Percentiles rank a stretch among this genome's conserved stretches.
These are phyloP conservation scores for Pampus argenteus DNA, from an alignment of 2,797 vertebrate species.

Conservation along the genomic window DNA sequence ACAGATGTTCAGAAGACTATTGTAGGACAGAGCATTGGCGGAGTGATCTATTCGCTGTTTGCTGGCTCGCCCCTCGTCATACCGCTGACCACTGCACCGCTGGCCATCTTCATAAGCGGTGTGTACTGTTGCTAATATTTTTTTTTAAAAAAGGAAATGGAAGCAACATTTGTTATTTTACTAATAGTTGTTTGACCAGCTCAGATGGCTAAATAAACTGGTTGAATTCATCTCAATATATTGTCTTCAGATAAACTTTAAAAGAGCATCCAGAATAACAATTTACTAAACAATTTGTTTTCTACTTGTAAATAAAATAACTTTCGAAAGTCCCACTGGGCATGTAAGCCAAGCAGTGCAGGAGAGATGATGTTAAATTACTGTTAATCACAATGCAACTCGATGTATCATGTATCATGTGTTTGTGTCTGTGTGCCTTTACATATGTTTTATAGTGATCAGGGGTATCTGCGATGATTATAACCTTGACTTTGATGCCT, in stretches of 20 bases:
- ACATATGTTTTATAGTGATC: slow-evolving; percentile 85
- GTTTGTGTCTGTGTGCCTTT: background rate
- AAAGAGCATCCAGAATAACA: background rate
- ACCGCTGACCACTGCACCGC: slow-evolving; percentile 91
- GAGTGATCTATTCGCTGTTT: slow-evolving; percentile 90
- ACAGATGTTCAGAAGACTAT: slow-evolving; percentile 96
- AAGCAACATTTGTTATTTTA: background rate
- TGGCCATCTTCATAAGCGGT: slow-evolving; percentile 96
- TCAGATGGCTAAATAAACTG: no score
- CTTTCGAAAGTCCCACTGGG: background rate
- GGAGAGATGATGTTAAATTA: background rate
- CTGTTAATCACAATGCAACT: background rate
- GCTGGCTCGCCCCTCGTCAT: slow-evolving; percentile 93
- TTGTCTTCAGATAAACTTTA: no score
- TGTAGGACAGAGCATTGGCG: slow-evolving; percentile 93
- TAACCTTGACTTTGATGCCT: slow-evolving; percentile 90
- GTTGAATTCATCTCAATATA: no score
- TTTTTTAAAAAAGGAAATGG: background rate
- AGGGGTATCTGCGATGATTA: slow-evolving; percentile 93
- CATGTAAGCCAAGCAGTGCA: background rate
- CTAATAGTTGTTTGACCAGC: no score
- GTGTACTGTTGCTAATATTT: background rate
- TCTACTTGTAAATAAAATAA: background rate
- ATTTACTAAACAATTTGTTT: background rate
- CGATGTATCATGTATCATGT: no score